Conservation (phyloP, 2,113 vertebrate species). For the Elaphurus davidianus region DNA sequence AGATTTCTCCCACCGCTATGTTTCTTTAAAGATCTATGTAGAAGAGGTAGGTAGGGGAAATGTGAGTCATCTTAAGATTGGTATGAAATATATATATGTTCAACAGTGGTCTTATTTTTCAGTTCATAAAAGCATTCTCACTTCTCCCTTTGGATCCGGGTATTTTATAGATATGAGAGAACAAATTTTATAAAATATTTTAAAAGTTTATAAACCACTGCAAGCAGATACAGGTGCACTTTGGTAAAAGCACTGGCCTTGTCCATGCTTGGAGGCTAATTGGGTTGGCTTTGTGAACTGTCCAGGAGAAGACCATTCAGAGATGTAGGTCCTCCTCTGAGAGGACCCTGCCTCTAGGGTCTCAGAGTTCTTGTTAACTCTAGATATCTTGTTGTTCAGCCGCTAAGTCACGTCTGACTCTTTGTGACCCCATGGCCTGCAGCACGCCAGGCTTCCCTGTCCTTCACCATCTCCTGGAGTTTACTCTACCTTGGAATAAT, state of each 20-base stretch:
- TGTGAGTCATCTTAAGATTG: neutral
- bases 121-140: neutral
- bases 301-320: neutral
- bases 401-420: too few species aligned
- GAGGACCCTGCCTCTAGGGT: neutral
- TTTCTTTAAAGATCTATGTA: neutral
- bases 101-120: neutral
- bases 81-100: neutral
- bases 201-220: neutral
- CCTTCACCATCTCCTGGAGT: neutral
- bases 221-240: neutral
- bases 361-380: neutral
- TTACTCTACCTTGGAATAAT: neutral
- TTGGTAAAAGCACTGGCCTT: neutral
- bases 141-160: neutral
- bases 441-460: neutral
- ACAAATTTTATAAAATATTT: slow-evolving; percentile 7
- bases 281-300: neutral
- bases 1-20: neutral
- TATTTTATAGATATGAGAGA: neutral
- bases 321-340: neutral
- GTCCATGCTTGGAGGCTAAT: neutral
- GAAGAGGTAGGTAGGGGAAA: neutral
- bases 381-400: neutral
- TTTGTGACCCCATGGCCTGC: neutral